Evolutionary conservation across 1,140 invertebrate species (phyloP), one percentile per base, ranked within the genome.

Genomic region (Diorhabda elongata): DNA sequence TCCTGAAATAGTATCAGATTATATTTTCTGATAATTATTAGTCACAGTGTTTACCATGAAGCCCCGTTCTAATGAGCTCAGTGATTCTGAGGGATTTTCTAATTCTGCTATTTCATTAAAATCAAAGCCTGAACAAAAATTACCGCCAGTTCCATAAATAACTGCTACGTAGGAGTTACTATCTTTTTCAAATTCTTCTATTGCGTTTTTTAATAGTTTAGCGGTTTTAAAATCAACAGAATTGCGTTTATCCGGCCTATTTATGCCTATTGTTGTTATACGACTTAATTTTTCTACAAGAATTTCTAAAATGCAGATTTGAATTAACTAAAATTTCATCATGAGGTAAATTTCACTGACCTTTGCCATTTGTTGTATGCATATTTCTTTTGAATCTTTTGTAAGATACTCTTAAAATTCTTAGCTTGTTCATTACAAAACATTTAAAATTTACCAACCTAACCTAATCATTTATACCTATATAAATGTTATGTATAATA

Each of bases 71-170:
- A 42, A 59, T 0, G 7, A 5, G 43, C 63, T 67, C n/a, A 63
- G 5, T 63, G 68, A 11, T n/a, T 67, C 26, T 3, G 9, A 11
- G 11, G 64, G 9, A 66, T 64, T 45, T 8, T 67, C 85, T 82
- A 64, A 82, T 83, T 63, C 82, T 76, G 81, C 81, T 68, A 92
- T 82, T 77, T 92, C 89, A 68, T 90, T 83, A 61, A 92, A 87
- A 82, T 97, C 95, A 80, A 90, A 94, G 4, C 96, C 96, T 47
- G 94, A 88, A 82, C 93, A 97, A 81, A 98, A 97, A 73, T 90
- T 92, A 4, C 95, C 95, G 58, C 94, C 93, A 78, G 90, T 87
- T 43, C 96, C 96, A 83, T 96, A 89, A 3, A 98, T 83, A 7
- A 98, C 87, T 11, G 90, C 91, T 6, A 91, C 89, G 71, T 84